Evolutionary conservation across 2,888 invertebrate species (phyloP), one percentile per base, ranked within the genome.

Genomic region (Cephus rjabovi): DNA sequence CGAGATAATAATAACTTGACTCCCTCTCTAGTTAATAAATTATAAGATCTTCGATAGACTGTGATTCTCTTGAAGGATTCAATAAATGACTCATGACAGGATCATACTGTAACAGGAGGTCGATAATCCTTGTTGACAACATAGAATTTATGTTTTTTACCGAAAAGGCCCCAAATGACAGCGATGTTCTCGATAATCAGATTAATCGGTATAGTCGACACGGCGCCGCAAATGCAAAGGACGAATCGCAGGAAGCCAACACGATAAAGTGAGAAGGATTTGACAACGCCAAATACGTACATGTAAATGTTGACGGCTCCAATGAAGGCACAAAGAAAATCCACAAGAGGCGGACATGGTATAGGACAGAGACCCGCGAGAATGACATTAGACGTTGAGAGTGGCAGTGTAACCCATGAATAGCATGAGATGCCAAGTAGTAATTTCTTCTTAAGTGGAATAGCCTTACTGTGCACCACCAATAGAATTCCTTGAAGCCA

Each of bases 241-340:
- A 95, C 89, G 90, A 97, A 97, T 90, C 95, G 95, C 70, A 95
- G 89, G 80, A 96, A 92, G 15, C 98, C 98, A 90, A 97, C 96
- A 87, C 97, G 95, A 91, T 97, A 96, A 68, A 98, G 93, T 34
- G 97, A 97, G 90, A 99, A 98, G 77, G 98, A 98, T 92, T 98
- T 98, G 76, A 98, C 94, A n/a, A 98, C 98, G 82, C 99, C 99
- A 92, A 98, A 99, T 81, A 98, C 95, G 91, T 98, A 99, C 98
- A 99, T 98, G 92, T 99, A 99, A 89, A 98, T 96, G 92, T 97
- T 98, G 79, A 98, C 96, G 80, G 97, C 98, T 82, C 96, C 98
- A 86, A 97, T 96, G 90, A 98, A 98, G 78, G 97, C 96, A 92
- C 97, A 97, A 37, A 97, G 89, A 86, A 98, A 95, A 91, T 98